Conservation (phyloP, 2,888 invertebrate species). For the Oxyteleia sp. region DNA sequence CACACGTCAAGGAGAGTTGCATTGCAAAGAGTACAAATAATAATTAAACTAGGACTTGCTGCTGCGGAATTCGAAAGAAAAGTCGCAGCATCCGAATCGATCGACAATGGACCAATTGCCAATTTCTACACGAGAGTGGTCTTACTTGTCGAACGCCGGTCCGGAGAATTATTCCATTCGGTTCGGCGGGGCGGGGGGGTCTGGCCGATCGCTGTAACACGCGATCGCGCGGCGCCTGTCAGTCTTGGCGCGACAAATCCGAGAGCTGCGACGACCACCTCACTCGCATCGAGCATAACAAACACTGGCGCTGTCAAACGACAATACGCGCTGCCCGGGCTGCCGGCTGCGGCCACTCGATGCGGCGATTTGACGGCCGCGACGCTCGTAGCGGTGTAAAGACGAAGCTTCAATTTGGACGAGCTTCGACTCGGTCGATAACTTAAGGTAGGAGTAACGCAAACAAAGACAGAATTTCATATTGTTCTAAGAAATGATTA, state of each 20-base stretch:
- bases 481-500: too few relatives aligned
- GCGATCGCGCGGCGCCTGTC: slow-evolving; percentile 12
- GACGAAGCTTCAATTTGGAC: too few relatives aligned
- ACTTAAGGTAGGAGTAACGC: too few relatives aligned
- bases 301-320: slow-evolving; percentile 41
- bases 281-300: slow-evolving; percentile 47
- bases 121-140: slow-evolving; percentile 8
- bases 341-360: too few relatives aligned
- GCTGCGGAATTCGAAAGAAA: not conserved
- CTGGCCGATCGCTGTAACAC: not conserved
- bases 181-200: not conserved
- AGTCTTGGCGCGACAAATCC: slow-evolving; percentile 13
- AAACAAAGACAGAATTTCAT: too few relatives aligned
- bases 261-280: slow-evolving; percentile 9
- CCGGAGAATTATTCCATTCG: slow-evolving; percentile 28
- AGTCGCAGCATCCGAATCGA: slow-evolving; percentile 46
- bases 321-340: not conserved
- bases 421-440: too few relatives aligned
- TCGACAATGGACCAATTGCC: slow-evolving; percentile 28
- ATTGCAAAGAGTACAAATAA: too few relatives aligned
- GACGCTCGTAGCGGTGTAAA: too few relatives aligned
- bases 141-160: slow-evolving; percentile 42
- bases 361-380: too few relatives aligned
- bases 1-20: too few relatives aligned
- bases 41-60: too few relatives aligned